Percentiles rank a stretch among this genome's conserved stretches.
phyloP scores from a whole-genome alignment of 2,888 invertebrate species.

The Eupithecia vulgata region DNA sequence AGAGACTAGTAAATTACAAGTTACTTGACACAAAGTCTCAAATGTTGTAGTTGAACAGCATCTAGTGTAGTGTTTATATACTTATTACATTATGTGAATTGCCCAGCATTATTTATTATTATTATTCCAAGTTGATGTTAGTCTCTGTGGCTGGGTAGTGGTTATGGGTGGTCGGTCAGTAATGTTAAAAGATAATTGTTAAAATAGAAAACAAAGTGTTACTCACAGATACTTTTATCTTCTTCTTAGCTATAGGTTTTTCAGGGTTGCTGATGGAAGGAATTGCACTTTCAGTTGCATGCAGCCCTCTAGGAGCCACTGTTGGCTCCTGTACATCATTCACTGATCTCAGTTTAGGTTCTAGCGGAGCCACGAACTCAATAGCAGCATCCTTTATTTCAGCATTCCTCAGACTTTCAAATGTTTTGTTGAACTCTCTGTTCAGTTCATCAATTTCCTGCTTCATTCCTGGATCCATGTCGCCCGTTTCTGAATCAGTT shows the following conservation, averaged over 20 bases:
- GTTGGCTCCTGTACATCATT: not conserved
- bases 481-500: constrained; percentile 50
- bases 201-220: too few relatives aligned
- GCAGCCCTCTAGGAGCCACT: not conserved
- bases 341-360: constrained; percentile 31
- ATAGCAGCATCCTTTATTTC: constrained; percentile 40
- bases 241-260: constrained; percentile 75
- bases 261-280: constrained; percentile 40
- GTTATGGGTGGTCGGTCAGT: not conserved
- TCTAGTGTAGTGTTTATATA: not conserved
- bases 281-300: not conserved
- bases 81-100: too few relatives aligned
- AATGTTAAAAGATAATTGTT: not conserved
- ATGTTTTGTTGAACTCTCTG: constrained; percentile 74
- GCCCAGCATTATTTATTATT: too few relatives aligned
- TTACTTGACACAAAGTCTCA: too few relatives aligned
- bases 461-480: constrained; percentile 65
- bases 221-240: constrained; percentile 69
- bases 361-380: constrained; percentile 53
- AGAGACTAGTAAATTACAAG: too few relatives aligned
- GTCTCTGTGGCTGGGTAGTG: too few relatives aligned
- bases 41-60: not conserved
- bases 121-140: too few relatives aligned
- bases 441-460: constrained; percentile 77
- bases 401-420: constrained; percentile 67